These are phyloP conservation scores for Pyrgus malvae DNA, from an alignment of 2,888 invertebrate species.

Conservation along the genomic window DNA sequence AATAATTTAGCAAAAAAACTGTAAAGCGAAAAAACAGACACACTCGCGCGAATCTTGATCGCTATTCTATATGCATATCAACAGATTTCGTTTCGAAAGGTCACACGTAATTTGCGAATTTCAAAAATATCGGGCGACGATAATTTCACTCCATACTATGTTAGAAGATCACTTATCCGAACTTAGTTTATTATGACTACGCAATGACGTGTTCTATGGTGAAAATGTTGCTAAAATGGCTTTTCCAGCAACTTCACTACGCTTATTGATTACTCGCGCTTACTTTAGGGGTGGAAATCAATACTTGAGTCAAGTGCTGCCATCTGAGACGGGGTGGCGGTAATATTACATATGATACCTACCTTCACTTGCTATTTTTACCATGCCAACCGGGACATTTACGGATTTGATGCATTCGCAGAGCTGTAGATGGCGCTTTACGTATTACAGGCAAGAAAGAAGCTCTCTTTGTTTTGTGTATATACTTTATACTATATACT, in stretches of 20 bases:
- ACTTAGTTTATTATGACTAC: constrained; percentile 14
- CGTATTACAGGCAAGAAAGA: too few species aligned
- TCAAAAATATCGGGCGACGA: background rate
- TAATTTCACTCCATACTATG: constrained; percentile 17
- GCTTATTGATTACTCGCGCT: constrained; percentile 68
- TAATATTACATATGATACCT: background rate
- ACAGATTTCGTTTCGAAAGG: constrained; percentile 43
- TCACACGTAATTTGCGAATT: constrained; percentile 30
- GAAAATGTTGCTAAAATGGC: constrained; percentile 49
- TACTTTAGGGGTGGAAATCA: constrained; percentile 55
- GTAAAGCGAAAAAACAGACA: constrained; percentile 68
- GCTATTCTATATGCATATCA: constrained; percentile 59
- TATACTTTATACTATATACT: too few species aligned
- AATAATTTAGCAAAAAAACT: constrained; percentile 76
- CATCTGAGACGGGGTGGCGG: constrained; percentile 46
- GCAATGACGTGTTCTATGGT: constrained; percentile 21
- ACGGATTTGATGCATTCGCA: too few species aligned
- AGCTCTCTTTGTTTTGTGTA: too few species aligned
- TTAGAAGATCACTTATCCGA: constrained; percentile 15
- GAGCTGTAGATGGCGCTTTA: too few species aligned
- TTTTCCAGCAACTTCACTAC: constrained; percentile 55
- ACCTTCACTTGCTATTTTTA: too few species aligned
- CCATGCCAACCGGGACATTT: too few species aligned
- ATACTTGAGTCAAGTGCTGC: constrained; percentile 59
- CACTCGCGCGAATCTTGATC: constrained; percentile 62